phyloP scores from a whole-genome alignment of 1,140 invertebrate genomes.

The Caenorhabditis remanei region DNA sequence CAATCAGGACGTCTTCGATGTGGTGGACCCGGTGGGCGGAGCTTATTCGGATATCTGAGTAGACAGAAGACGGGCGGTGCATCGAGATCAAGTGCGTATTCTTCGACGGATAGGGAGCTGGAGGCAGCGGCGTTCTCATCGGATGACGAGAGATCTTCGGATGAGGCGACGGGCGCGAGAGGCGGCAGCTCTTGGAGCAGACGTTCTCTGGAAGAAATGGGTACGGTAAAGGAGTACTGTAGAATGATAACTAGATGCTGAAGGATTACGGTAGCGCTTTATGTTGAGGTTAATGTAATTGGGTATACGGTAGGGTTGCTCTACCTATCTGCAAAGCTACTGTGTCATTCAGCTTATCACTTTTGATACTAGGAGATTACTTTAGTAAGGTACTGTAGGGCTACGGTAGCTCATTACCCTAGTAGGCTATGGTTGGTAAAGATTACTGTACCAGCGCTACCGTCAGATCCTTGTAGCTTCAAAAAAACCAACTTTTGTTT shows the following conservation, averaged over 20 bases:
- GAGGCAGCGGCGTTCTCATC: conserved; percentile 57
- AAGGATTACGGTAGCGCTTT: too few species aligned
- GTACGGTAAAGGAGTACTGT: too few species aligned
- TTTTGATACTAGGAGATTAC: conserved; percentile 2
- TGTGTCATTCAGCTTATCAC: conserved; percentile 22
- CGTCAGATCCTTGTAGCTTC: too few species aligned
- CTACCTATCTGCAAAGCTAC: not conserved
- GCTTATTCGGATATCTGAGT: conserved; percentile 56
- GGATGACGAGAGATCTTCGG: conserved; percentile 74
- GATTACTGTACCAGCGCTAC: too few species aligned
- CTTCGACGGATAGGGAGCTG: conserved; percentile 63
- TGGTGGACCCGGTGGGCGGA: conserved; percentile 57
- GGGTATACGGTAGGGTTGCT: too few species aligned
- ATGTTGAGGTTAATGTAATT: too few species aligned
- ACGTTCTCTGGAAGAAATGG: conserved; percentile 70
- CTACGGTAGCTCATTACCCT: too few species aligned
- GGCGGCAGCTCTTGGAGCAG: conserved; percentile 77
- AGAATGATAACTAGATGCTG: not conserved
- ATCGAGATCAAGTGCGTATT: conserved; percentile 75
- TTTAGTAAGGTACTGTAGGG: too few species aligned
- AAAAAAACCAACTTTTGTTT: conserved; percentile 73
- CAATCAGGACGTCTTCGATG: conserved; percentile 36
- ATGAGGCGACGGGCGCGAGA: conserved; percentile 76
- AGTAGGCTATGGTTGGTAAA: too few species aligned
- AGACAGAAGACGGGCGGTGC: conserved; percentile 71